Base-by-base conservation (phyloP, 2,888 invertebrate genomes). In the Choreutis nemorana region DNA sequence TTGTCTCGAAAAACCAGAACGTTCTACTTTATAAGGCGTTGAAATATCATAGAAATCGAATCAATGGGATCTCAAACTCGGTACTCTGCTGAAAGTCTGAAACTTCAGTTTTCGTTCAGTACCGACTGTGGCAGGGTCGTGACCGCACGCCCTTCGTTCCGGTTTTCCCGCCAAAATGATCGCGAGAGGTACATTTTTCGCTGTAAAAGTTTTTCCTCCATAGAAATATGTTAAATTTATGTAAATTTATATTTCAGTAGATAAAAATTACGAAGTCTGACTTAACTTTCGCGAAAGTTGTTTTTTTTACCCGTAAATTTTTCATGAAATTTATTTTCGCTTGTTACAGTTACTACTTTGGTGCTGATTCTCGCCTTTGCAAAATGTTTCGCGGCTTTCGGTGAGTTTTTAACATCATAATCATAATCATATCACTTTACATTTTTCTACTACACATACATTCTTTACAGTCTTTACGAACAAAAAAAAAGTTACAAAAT, bases 261-360 rank as follows among this genome's bases (percentile, higher is more conserved):
- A 18, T 8, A 18, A 5, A 5, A 5, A 6, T 5, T 18, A 18
- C 18, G 5, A 18, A 6, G 5, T 6, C 18, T 18, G 8, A 18
- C 18, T 18, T 18, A 18, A 8, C 8, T 5, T 6, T 6, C 5
- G 5, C 18, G 18, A 29, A 36, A 18, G 15, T 9, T 15, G 23
- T 12, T 29, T 28, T 26, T 37, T 14, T 29, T 37, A 14, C 33
- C 31, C 25, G 8, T 26, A 30, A 7, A 16, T 25, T 6, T 34
- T 23, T 28, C 28, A 36, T 25, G 28, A 32, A 18, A 28, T 18
- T 20, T 28, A 29, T 8, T 37, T 31, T 35, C 26, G 43, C 42
- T 61, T 59, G 56, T 72, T 72, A 31, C 71, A 73, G 73, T 64
- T 60, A 49, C 60, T 45, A 51, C 50, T 32, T 55, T 64, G 58